phyloP scores from a whole-genome alignment of 2,113 vertebrate species.

The Tenebrosternarchus preto region DNA sequence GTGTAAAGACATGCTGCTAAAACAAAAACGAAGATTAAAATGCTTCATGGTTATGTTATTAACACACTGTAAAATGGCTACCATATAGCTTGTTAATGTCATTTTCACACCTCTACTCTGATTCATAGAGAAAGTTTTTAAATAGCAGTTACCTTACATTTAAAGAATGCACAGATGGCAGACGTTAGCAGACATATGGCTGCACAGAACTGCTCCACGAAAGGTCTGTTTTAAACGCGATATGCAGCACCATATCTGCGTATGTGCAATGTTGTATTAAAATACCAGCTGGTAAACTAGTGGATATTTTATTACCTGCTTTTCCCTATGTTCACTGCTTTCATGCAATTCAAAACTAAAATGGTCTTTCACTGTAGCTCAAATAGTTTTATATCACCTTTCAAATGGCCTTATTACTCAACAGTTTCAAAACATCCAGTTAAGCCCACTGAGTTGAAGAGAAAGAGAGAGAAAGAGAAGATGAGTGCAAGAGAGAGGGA shows the following conservation, averaged over 20 bases:
- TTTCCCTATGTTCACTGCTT: background rate
- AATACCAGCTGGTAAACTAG: background rate
- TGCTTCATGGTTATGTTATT: conserved; percentile 36
- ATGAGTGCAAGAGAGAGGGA: too few relatives aligned
- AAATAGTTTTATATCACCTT: background rate
- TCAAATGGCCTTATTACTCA: background rate
- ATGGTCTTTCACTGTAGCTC: background rate
- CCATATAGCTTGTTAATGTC: conserved; percentile 27
- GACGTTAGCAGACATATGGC: background rate
- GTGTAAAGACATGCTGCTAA: conserved; percentile 13
- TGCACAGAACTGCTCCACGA: background rate
- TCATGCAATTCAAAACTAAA: background rate
- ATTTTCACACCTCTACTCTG: conserved; percentile 27
- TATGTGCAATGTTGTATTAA: background rate
- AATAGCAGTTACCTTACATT: conserved; percentile 10
- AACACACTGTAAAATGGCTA: conserved; percentile 49
- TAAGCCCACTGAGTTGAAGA: too few relatives aligned
- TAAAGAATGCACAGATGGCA: conserved; percentile 9
- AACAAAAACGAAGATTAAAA: conserved; percentile 45
- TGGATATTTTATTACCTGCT: too few relatives aligned
- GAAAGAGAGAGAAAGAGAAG: too few relatives aligned
- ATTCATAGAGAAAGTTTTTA: background rate
- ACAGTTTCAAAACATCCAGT: too few relatives aligned
- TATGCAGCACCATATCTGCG: background rate
- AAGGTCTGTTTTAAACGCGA: background rate